Conservation (phyloP, 2,888 invertebrate species). For the Pterostichus niger region DNA sequence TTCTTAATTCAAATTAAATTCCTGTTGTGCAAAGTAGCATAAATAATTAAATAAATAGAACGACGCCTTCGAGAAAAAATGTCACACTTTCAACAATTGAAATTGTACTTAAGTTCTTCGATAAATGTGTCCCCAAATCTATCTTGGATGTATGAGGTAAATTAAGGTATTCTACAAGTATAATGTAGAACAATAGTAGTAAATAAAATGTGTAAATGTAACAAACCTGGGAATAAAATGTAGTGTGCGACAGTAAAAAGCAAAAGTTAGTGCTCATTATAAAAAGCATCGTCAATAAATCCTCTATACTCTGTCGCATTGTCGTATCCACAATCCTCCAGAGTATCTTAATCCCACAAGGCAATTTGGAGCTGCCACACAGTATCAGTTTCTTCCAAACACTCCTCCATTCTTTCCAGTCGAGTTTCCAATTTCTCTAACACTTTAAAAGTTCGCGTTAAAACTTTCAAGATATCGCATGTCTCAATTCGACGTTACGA, state of each 20-base stretch:
- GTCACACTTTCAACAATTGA: too few species aligned
- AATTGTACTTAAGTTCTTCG: too few species aligned
- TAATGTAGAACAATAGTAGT: too few species aligned
- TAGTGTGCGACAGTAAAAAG: not conserved
- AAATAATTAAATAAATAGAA: too few species aligned
- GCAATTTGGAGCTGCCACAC: conserved; percentile 6
- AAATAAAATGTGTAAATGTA: too few species aligned
- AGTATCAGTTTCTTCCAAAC: conserved; percentile 35
- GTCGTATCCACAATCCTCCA: conserved; percentile 21
- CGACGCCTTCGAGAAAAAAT: too few species aligned
- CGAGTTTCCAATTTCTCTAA: conserved; percentile 49
- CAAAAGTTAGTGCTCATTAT: conserved; percentile 2
- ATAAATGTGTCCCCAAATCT: too few species aligned
- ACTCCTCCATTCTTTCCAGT: conserved; percentile 49
- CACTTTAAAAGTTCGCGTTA: conserved; percentile 46
- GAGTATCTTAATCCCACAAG: not conserved
- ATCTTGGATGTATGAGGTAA: too few species aligned
- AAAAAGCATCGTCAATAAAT: not conserved
- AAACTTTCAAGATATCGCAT: conserved; percentile 48
- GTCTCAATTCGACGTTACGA: conserved; percentile 38
- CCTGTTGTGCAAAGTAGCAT: too few species aligned
- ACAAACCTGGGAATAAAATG: too few species aligned
- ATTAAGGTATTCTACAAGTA: too few species aligned
- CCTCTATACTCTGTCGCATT: not conserved
- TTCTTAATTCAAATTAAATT: too few species aligned